A percentile compares a stretch with the other conserved stretches of the same genome.
Conservation (phyloP, 2,113 vertebrate species). For the Pseudonaja textilis region DNA sequence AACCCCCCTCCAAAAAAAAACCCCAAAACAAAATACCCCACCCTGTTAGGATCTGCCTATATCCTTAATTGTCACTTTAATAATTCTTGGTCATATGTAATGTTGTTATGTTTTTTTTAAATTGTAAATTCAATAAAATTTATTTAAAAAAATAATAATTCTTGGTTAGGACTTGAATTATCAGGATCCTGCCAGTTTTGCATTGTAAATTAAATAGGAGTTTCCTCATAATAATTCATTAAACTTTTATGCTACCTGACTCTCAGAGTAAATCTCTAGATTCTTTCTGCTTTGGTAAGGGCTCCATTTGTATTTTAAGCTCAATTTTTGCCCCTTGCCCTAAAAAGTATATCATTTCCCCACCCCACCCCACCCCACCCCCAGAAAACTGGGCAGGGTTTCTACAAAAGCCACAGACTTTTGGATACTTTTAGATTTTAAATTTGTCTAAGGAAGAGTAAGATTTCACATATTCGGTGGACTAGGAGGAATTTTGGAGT, state of each 20-base stretch:
- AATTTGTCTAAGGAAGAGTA: background rate
- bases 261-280: background rate
- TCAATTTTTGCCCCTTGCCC: background rate
- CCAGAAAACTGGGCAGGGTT: background rate
- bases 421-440: background rate
- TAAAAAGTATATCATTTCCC: background rate
- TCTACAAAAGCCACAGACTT: background rate
- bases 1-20: too few relatives aligned
- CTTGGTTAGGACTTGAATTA: too few relatives aligned
- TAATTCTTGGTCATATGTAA: too few relatives aligned
- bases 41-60: too few relatives aligned
- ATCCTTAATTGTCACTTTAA: too few relatives aligned
- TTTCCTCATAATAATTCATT: background rate
- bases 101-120: too few relatives aligned
- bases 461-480: background rate
- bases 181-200: too few relatives aligned
- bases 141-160: too few relatives aligned
- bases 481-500: background rate
- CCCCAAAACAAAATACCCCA: too few relatives aligned
- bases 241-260: background rate
- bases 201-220: too few relatives aligned
- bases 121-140: too few relatives aligned
- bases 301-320: background rate
- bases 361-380: too few relatives aligned
- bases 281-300: background rate